Base-by-base conservation (phyloP, 1,140 invertebrate species). In the Drosophila ohnishii region DNA sequence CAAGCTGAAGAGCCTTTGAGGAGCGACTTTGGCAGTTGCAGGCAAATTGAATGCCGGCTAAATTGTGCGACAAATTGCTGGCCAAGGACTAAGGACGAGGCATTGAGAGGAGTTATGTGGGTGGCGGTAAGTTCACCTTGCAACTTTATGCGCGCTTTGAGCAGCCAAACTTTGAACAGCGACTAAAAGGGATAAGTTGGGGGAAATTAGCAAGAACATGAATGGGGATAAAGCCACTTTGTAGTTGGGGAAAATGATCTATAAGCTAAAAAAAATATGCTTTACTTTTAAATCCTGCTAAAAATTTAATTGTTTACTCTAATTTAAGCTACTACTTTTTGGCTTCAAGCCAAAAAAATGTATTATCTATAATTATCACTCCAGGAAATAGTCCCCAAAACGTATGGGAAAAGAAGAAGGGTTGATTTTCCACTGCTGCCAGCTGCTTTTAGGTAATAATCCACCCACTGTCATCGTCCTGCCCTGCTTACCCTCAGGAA, bases 61-160 rank as follows among this genome's bases (percentile, higher is more conserved):
- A 78, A 79, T 74, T 79, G 69, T 45, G 58, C 53, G 59, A 75
- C 71, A 80, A 80, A 80, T 80, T 80, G 59, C 34, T 40, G 19
- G 64, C 39, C 30, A 50, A 59, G 56, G 47, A 34, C 16, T 58
- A 25, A 28, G 34, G 42, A 59, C 13, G 28, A n/a, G 28, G n/a
- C 25, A 11, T n/a, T 32, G n/a, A 11, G n/a, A 16, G 37, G 42
- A 40, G 42, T 28, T 28, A n/a, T 40, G 25, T 28, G 25, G 25
- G 25, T 6, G 45, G 48, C 25, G n/a, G 19, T 34, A 50, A 39
- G 39, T 40, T 50, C 39, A 42, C 44, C 47, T 71, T 42, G 22
- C 32, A 57, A 65, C 50, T 66, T 78, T 78, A 42, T 78, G 66
- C 66, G 71, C 77, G 56, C 45, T 72, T 58, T 32, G 28, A 42